Percentiles rank a stretch among this genome's conserved stretches.
phyloP scores from a whole-genome alignment of 1,140 invertebrate genomes.

The Orchestia grillus region DNA sequence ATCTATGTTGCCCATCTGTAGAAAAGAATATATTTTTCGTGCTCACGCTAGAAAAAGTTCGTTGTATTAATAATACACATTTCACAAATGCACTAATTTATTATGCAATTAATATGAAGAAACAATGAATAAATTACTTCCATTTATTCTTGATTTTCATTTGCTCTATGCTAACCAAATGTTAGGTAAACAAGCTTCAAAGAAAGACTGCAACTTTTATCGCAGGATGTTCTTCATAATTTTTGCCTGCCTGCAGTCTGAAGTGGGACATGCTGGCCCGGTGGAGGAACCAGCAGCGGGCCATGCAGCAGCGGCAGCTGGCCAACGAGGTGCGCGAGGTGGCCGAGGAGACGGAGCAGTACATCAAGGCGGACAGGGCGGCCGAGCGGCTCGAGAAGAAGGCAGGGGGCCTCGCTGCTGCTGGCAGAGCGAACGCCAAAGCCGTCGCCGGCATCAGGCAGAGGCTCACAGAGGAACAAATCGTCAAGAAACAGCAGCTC shows the following conservation, averaged over 20 bases:
- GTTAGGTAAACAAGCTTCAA: too few species aligned
- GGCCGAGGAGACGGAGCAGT: slow-evolving; percentile 33
- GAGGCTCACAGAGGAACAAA: slow-evolving; percentile 26
- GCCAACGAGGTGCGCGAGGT: slow-evolving; percentile 30
- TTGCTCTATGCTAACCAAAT: too few species aligned
- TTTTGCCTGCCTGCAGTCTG: not conserved
- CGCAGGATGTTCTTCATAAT: not conserved
- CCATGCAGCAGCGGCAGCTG: slow-evolving; percentile 19
- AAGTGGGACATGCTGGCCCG: slow-evolving; percentile 30
- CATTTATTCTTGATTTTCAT: too few species aligned
- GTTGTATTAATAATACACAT: too few species aligned
- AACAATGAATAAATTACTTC: too few species aligned
- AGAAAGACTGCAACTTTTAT: too few species aligned
- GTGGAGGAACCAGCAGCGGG: not conserved
- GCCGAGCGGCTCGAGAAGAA: slow-evolving; percentile 44
- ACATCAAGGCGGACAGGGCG: slow-evolving; percentile 3
- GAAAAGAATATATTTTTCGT: too few species aligned
- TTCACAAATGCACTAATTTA: too few species aligned
- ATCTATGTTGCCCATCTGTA: too few species aligned
- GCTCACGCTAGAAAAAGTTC: too few species aligned
- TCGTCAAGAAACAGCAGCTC: slow-evolving; percentile 14
- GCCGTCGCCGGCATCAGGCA: not conserved
- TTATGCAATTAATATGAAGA: too few species aligned
- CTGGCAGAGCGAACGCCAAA: not conserved
- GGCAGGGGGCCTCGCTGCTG: not conserved